Percentiles rank a stretch among this genome's conserved stretches.
Conservation (phyloP, 2,797 vertebrate genomes). For the Cynodonichthys magdalenae region DNA sequence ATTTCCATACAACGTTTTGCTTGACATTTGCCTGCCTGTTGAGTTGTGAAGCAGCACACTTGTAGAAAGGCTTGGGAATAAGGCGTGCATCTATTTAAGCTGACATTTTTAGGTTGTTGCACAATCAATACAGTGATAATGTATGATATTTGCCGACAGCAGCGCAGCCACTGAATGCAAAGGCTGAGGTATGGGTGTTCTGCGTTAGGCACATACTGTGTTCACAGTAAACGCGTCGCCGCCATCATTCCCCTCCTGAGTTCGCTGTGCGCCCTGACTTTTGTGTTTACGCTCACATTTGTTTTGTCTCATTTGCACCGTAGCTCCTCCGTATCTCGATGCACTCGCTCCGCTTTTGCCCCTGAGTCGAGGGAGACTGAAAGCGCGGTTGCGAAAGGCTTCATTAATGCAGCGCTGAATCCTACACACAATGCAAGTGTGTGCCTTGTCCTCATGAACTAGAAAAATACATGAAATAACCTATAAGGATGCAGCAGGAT, state of each 20-base stretch:
- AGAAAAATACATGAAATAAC: constrained; percentile 22
- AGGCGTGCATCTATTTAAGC: constrained; percentile 1
- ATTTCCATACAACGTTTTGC: constrained; percentile 21
- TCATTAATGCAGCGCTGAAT: constrained; percentile 20
- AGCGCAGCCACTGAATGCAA: constrained; percentile 10
- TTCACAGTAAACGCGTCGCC: constrained; percentile 10
- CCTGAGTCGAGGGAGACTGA: background rate
- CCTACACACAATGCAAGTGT: background rate
- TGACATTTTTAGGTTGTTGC: constrained; percentile 36
- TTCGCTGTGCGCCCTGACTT: constrained; percentile 18
- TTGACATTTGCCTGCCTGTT: constrained; percentile 35
- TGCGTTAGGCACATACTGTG: background rate
- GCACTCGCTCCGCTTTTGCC: constrained; percentile 6
- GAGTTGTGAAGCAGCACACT: constrained; percentile 16
- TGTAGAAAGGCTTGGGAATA: constrained; percentile 4
- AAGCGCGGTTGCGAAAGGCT: constrained; percentile 8
- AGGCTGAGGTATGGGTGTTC: constrained; percentile 15
- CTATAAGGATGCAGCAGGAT: constrained; percentile 30
- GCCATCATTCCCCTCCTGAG: constrained; percentile 13
- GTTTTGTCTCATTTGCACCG: constrained; percentile 20
- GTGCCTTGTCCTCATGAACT: constrained; percentile 5
- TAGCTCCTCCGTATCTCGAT: constrained; percentile 13
- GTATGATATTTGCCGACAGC: constrained; percentile 28
- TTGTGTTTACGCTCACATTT: constrained; percentile 27
- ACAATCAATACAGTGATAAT: constrained; percentile 34